Base-by-base conservation (phyloP, 2,797 vertebrate species). In the Onychomys arenicola region DNA sequence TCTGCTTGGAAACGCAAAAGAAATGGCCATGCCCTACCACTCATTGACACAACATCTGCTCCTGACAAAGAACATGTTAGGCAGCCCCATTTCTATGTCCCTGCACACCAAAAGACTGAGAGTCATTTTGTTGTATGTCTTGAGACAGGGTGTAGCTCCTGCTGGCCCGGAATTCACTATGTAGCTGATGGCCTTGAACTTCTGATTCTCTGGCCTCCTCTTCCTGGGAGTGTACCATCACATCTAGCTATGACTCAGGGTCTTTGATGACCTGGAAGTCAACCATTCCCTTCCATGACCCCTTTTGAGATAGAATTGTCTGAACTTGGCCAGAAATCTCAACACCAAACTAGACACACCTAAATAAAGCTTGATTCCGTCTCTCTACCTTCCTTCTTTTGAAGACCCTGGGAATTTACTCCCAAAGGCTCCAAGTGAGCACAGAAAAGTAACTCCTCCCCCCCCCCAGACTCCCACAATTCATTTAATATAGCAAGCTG, bases 331-430 rank as follows among this genome's bases (percentile, higher is more conserved):
- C 21, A 73, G 65, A 21, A 94, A 75, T 76, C 46, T 95, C 27
- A 85, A 32, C 40, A 55, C 21, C 25, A 78, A 12, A 69, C 32
- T 40, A 5, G 6, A 89, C 0, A 57, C 1, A 57, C 37, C 52
- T 55, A 92, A 85, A 92, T 77, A 84, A 77, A 93, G 63, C 34
- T 61, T 76, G 10, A 67, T 32, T 73, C 12, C 27, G 6, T 95
- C 32, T 89, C 37, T 2, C 34, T 49, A 17, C 25, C 43, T 65
- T 65, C 78, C 8, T 94, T 49, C 89, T 25, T 87, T 89, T 87
- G 75, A 94, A 93, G 34, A 43, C 61, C 82, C 93, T 93, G 43
- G 19, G 91, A 76, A 84, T 96, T 82, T 86, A 69, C 37, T 63
- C 37, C 65, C 63, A 75, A 83, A 93, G 46, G 34, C 21, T 75